Evolutionary conservation across 2,888 invertebrate species (phyloP).

Genomic region (Hemithea aestivaria): DNA sequence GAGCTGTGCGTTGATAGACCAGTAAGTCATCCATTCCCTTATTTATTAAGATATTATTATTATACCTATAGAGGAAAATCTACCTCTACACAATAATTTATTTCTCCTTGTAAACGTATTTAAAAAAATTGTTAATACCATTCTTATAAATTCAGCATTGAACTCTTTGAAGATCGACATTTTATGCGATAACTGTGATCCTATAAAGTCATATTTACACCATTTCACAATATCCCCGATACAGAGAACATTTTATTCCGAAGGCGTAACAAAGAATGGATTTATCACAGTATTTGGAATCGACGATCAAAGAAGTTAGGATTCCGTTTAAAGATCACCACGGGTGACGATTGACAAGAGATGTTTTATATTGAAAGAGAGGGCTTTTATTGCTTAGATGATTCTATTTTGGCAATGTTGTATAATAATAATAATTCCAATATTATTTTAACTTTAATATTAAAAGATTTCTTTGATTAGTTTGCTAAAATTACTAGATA

Average conservation of each 20-base stretch:
- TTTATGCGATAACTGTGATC: conserved; percentile 4
- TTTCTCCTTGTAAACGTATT: no score
- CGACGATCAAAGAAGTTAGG: conserved; percentile 27
- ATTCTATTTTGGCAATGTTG: not conserved
- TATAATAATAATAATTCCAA: no score
- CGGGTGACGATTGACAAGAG: conserved; percentile 35
- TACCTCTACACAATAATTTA: no score
- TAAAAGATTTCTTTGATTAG: no score
- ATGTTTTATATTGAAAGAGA: conserved; percentile 21
- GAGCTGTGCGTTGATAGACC: no score
- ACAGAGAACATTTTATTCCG: conserved; percentile 23
- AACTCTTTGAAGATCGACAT: not conserved
- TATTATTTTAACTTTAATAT: no score
- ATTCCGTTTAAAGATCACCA: conserved; percentile 33
- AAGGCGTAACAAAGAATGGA: conserved; percentile 29
- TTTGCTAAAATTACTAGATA: no score
- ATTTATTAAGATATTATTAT: no score
- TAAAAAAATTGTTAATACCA: no score
- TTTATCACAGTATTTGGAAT: conserved; percentile 26
- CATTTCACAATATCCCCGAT: conserved; percentile 17
- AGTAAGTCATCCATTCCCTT: no score
- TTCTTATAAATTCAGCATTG: no score
- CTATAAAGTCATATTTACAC: conserved; percentile 9
- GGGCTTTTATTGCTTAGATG: conserved; percentile 5
- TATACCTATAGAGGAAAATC: no score